A percentile compares a stretch with the other conserved stretches of the same genome.
Evolutionary conservation across 2,888 invertebrate genomes (phyloP).

Genomic region (Rapana venosa): DNA sequence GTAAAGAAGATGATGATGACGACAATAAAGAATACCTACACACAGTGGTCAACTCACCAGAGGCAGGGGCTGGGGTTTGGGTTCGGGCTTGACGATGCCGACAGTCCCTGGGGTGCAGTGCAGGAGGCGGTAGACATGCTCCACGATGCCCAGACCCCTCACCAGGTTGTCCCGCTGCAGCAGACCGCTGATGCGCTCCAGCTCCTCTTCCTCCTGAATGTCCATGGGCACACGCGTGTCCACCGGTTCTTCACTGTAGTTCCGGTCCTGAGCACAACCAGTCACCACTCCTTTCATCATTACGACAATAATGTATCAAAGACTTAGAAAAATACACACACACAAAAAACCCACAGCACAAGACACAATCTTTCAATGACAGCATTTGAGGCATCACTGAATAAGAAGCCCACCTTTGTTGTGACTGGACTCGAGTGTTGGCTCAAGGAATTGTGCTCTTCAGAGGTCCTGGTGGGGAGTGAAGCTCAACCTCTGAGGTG

Average conservation of each 20-base stretch:
- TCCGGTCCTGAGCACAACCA: conserved; percentile 30
- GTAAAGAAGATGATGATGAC: no score
- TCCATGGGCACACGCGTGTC: conserved; percentile 76
- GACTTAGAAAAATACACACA: background rate
- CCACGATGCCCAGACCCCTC: conserved; percentile 77
- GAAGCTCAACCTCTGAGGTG: no score
- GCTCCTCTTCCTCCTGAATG: conserved; percentile 77
- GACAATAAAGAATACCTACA: background rate
- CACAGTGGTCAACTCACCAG: background rate
- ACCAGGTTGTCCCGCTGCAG: conserved; percentile 78
- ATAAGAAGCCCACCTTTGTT: no score
- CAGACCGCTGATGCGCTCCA: conserved; percentile 76
- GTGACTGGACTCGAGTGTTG: no score
- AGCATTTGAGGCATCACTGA: no score
- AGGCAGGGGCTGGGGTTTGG: conserved; percentile 52
- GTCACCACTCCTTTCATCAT: conserved; percentile 41
- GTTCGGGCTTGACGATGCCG: conserved; percentile 68
- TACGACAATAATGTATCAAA: background rate
- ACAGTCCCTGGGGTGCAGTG: conserved; percentile 77
- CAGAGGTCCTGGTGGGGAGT: no score
- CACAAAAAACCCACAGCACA: background rate
- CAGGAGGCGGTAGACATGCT: conserved; percentile 76
- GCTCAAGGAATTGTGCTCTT: no score
- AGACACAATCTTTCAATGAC: no score
- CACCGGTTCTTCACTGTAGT: conserved; percentile 60